Evolutionary conservation across 2,797 vertebrate species (phyloP), one percentile per base, ranked within the genome.

Genomic region (Characodon lateralis): DNA sequence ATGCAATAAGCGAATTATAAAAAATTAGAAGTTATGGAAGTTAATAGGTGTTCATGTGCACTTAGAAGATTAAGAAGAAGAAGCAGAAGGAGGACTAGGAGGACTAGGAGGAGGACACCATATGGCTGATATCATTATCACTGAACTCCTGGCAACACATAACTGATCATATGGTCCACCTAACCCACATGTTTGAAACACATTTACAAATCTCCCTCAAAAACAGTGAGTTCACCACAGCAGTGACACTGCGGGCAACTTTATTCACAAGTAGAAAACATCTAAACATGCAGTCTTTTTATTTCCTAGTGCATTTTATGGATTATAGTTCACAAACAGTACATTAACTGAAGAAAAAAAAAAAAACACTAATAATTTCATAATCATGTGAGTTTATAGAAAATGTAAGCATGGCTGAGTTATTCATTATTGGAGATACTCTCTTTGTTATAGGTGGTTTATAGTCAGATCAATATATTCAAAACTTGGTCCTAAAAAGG

Each of bases 21-120:
- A 31, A 20, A 14, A 6, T 31, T 65, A 65, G n/a, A 56, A 18
- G 46, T 39, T 78, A 43, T 61, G 46, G 50, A 81, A 76, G 20
- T 73, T 39, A 69, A 63, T 74, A n/a, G 24, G 76, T 72, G 22
- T 12, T 13, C n/a, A 35, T 72, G 8, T 35, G 2, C 16, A 16
- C 26, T 59, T 12, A 13, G 24, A 68, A 20, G 20, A 35, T 9
- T 46, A 46, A 46, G 6, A 8, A 63, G 13, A 35, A 35, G 35
- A 35, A 35, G 35, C 35, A 35, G 35, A 4, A 35, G 35, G 3
- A 35, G 35, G 28, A 31, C 28, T 31, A n/a, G n/a, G 31, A 35
- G 31, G 31, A 35, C 31, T 35, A 35, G 2, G 9, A 68, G 65
- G 20, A 66, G 20, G 65, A 46, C 41, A 69, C 41, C 39, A 43